Percentiles rank a stretch among this genome's conserved stretches.
These are phyloP conservation scores for Erethizon dorsatum DNA, from an alignment of 2,797 vertebrate species.

Conservation along the genomic window DNA sequence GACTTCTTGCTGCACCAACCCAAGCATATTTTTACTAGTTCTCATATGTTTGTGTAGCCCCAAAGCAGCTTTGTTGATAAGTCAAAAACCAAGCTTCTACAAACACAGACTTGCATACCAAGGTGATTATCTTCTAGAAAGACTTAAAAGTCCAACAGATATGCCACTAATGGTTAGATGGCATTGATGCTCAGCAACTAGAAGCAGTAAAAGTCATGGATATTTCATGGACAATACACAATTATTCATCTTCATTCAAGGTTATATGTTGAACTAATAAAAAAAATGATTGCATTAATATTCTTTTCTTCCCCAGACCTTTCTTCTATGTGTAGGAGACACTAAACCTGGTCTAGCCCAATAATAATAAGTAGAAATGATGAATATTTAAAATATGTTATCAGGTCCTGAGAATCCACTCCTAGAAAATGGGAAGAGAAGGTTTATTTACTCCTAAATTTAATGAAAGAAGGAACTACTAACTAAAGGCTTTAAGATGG, in stretches of 20 bases:
- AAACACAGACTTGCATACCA: not conserved
- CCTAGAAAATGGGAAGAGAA: slow-evolving; percentile 38
- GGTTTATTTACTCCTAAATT: slow-evolving; percentile 33
- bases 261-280: not conserved
- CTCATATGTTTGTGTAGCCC: not conserved
- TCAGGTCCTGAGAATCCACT: not conserved
- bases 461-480: slow-evolving; percentile 19
- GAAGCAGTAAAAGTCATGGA: not conserved
- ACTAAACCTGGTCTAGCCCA: not conserved
- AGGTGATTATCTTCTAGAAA: slow-evolving; percentile 30
- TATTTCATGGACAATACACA: not conserved
- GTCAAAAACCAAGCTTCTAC: slow-evolving; percentile 1
- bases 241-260: not conserved
- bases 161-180: not conserved
- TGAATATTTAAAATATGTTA: slow-evolving; percentile 24
- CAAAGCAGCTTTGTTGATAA: not conserved
- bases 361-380: not conserved
- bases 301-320: not conserved
- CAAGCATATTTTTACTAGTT: not conserved
- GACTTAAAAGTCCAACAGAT: not conserved
- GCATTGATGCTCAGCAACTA: not conserved
- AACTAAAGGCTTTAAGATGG: slow-evolving; percentile 21
- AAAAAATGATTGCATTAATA: not conserved
- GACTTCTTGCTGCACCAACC: not conserved
- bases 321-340: not conserved